Percentiles rank a stretch among this genome's conserved stretches.
These are phyloP conservation scores for Potamarius usumacintae DNA, from an alignment of 2,113 vertebrate genomes.

Conservation along the genomic window DNA sequence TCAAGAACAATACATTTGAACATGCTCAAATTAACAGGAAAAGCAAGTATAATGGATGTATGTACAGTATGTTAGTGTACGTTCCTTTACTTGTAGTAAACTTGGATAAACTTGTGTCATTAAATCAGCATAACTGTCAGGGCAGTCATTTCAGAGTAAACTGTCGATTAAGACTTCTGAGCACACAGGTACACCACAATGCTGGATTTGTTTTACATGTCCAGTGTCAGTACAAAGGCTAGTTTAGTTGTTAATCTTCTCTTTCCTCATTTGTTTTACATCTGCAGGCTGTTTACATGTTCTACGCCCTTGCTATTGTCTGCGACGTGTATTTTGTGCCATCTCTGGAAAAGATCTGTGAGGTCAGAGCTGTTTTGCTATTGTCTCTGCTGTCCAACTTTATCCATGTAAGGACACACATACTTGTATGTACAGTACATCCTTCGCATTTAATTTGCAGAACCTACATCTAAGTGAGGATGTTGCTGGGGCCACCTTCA, in stretches of 20 bases:
- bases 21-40: not conserved
- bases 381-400: not conserved
- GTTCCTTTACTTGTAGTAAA: not conserved
- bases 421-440: not conserved
- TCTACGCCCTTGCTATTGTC: constrained; percentile 77
- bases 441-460: constrained; percentile 51
- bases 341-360: constrained; percentile 77
- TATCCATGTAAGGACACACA: not conserved
- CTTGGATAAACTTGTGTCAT: not conserved
- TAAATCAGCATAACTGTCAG: not conserved
- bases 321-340: constrained; percentile 80
- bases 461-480: constrained; percentile 79
- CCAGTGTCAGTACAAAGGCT: not conserved
- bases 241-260: not conserved
- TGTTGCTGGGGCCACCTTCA: constrained; percentile 79
- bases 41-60: not conserved
- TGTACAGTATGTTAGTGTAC: too few relatives aligned
- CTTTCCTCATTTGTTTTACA: constrained; percentile 40
- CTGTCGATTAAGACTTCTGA: not conserved
- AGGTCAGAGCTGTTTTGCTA: constrained; percentile 61
- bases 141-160: not conserved
- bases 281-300: constrained; percentile 77
- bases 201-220: not conserved
- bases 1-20: not conserved
- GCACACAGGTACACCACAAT: too few relatives aligned